Evolutionary conservation across 2,113 vertebrate species (phyloP), one percentile per base, ranked within the genome.

Genomic region (Haplotaxodon microlepis): DNA sequence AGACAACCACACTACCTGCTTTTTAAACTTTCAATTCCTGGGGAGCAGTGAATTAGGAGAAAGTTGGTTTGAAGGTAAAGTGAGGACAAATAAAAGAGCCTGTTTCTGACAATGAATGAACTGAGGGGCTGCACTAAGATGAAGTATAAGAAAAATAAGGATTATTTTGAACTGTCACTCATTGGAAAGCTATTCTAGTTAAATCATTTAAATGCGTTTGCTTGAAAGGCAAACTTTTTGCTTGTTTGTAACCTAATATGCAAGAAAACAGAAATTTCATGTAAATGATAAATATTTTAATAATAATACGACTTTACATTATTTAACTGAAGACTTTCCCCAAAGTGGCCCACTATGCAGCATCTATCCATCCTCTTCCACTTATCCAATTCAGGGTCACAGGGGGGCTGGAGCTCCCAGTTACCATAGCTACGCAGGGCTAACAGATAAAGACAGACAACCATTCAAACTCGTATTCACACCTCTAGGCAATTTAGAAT

Each of bases 331-430:
- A 21, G 34, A 69, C 11, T 40, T 40, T 69, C 9, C 34, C 63
- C 36, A 40, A 69, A 69, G 63, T 69, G 34, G 19, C 34, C 34
- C 11, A 69, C 7, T 5, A 8, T 69, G 11, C 63, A 21, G 17
- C 17, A 66, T 63, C 59, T 63, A 36, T 36, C 59, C 31, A 63
- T 66, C 61, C 61, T 66, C 61, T 38, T 66, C 61, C 31, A n/a
- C 17, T 66, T 66, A 66, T 38, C 61, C 61, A 38, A 36, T 66
- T 66, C 61, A n/a, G 10, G 31, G 17, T 36, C 59, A 36, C 17
- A n/a, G 6, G 61, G 59, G 61, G 17, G 31, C 31, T 66, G 17
- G 31, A 38, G 31, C 61, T 38, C 10, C 61, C 17, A n/a, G 61
- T 66, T 66, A 66, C 61, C 61, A 66, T n/a, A 66, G 31, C 61